These are phyloP conservation scores for Keiferia lycopersicella DNA, from an alignment of 2,888 invertebrate species.

Conservation along the genomic window DNA sequence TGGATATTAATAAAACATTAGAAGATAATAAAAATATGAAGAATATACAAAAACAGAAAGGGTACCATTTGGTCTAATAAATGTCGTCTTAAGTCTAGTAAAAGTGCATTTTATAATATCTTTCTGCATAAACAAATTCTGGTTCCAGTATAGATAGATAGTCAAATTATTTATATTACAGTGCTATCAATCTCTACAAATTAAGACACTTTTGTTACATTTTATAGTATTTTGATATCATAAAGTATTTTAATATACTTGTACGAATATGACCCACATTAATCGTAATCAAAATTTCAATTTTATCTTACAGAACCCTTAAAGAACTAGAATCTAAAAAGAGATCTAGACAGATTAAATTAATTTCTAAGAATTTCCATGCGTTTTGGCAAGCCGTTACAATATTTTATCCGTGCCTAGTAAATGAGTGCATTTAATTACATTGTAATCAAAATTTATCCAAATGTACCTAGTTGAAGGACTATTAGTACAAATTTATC, in stretches of 20 bases:
- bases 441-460: neutral
- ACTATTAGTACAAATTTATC: neutral
- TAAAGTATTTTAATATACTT: neutral
- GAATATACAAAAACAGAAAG: neutral
- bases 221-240: too few species aligned
- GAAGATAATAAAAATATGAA: neutral
- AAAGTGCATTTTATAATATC: neutral
- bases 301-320: neutral
- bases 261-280: too few species aligned
- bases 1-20: neutral
- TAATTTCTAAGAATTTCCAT: neutral
- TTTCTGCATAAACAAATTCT: too few species aligned
- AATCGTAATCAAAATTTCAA: neutral
- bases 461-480: neutral
- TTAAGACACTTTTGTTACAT: too few species aligned
- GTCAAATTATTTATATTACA: too few species aligned
- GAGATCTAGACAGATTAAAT: slow-evolving; percentile 1
- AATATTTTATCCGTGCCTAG: neutral
- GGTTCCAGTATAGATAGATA: too few species aligned
- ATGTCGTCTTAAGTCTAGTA: neutral
- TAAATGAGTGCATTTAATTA: neutral
- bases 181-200: too few species aligned
- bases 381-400: slow-evolving; percentile 1
- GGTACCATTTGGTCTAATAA: neutral
- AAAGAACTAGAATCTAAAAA: neutral